Percentiles rank a stretch among this genome's conserved stretches.
These are phyloP conservation scores for Poecilobothrus nobilitatus DNA, from an alignment of 2,888 invertebrate genomes.

Conservation along the genomic window DNA sequence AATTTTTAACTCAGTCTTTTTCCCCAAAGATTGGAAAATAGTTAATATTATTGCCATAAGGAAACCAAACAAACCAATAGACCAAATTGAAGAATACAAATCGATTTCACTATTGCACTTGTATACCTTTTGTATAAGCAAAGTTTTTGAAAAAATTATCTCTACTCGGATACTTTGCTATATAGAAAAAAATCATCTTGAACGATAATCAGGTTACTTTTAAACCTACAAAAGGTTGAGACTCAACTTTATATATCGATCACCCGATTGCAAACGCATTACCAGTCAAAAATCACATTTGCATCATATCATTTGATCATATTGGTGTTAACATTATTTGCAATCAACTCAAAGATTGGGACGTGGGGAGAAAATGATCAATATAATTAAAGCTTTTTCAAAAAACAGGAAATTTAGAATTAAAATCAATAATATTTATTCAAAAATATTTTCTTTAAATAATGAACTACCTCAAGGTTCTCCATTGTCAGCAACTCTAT, in stretches of 20 bases:
- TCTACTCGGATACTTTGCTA: not conserved
- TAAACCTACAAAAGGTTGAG: not conserved
- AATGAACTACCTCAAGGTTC: too few relatives aligned
- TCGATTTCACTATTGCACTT: not conserved
- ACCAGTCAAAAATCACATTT: not conserved
- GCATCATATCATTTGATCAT: not conserved
- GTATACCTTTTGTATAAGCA: not conserved
- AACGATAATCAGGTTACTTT: not conserved
- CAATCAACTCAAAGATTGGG: not conserved
- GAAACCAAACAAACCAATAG: slow-evolving; percentile 4
- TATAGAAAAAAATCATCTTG: not conserved
- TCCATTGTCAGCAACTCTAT: too few relatives aligned
- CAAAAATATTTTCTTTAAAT: too few relatives aligned
- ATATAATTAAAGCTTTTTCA: too few relatives aligned
- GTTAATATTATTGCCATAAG: slow-evolving; percentile 10
- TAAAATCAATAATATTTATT: too few relatives aligned
- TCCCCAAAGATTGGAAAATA: too few relatives aligned
- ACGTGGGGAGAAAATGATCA: too few relatives aligned
- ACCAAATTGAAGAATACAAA: not conserved
- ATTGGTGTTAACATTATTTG: not conserved
- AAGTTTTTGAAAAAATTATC: not conserved
- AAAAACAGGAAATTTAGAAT: too few relatives aligned
- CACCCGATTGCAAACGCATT: not conserved
- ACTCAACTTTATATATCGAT: not conserved
- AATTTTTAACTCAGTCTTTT: too few relatives aligned